Conservation (phyloP, 2,888 invertebrate genomes). For the Kuschelorhynchus macadamiae region DNA sequence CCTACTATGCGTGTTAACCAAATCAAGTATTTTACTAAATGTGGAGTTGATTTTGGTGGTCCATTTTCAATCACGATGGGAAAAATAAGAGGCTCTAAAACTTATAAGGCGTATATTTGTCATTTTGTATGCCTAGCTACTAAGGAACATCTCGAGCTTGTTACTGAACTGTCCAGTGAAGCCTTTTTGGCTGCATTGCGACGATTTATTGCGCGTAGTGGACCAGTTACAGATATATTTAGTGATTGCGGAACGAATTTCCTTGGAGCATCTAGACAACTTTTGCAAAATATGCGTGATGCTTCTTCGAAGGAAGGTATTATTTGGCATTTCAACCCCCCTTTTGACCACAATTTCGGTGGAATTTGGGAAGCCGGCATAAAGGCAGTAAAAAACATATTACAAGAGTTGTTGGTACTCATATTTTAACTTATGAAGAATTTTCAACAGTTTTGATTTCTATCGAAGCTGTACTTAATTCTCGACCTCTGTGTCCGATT, state of each 20-base stretch:
- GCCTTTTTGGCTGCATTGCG: slow-evolving; percentile 1
- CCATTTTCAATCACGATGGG: slow-evolving; percentile 23
- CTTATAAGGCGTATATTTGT: not conserved
- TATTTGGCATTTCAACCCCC: too few species aligned
- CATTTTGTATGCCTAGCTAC: too few species aligned
- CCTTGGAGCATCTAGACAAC: not conserved
- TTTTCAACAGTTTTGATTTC: not conserved
- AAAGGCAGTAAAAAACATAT: not conserved
- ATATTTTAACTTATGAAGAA: not conserved
- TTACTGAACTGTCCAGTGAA: not conserved
- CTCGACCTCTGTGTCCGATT: not conserved
- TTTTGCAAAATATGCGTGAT: too few species aligned
- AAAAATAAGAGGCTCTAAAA: not conserved
- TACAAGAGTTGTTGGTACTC: not conserved
- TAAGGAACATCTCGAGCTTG: too few species aligned
- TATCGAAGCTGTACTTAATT: not conserved
- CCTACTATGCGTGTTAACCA: slow-evolving; percentile 49
- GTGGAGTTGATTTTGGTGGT: slow-evolving; percentile 41
- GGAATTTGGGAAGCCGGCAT: too few species aligned
- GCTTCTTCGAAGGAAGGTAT: too few species aligned
- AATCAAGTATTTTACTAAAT: slow-evolving; percentile 43
- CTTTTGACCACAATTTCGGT: too few species aligned
- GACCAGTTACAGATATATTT: not conserved
- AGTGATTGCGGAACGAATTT: not conserved
- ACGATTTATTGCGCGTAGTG: too few species aligned